Evolutionary conservation across 2,888 invertebrate species (phyloP), one percentile per base, ranked within the genome.

Genomic region (Eupithecia centaureata): DNA sequence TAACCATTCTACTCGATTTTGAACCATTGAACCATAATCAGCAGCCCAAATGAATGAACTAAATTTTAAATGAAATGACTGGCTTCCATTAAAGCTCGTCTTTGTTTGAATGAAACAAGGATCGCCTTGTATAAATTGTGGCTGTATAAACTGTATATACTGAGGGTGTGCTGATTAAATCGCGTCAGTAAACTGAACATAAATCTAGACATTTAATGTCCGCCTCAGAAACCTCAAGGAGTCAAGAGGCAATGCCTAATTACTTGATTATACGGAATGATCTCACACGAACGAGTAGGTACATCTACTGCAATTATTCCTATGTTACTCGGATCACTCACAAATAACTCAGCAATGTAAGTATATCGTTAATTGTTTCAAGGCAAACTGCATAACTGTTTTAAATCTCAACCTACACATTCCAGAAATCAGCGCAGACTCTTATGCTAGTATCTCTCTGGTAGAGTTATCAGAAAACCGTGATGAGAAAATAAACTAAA

Each of bases 291-390:
- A 61, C 68, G 30, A 18, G 57, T 15, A 38, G 61, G 52, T 27
- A 15, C 25, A 33, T 33, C n/a, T 33, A 38, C 61, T 22, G 15
- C 66, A 68, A 70, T 70, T 61, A 30, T 61, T 57, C 42, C 33
- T 66, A 33, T 65, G 59, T 59, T 60, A 58, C 66, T 74, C 66
- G 63, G 71, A 68, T 73, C 79, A 78, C 77, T 82, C 73, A 76
- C 63, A 63, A 81, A 76, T 80, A 80, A 79, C 79, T 78, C 66
- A 69, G 65, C 65, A 74, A 73, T 79, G 78, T 81, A 79, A 65
- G 22, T 33, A 57, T 57, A 57, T 12, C 33, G 12, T 72, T 71
- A 81, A 79, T 75, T 74, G 71, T 63, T 67, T 72, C 83, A 83
- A 82, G 84, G 83, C 62, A 56, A 78, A 75, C 79, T n/a, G 63